These are phyloP conservation scores for Crypturellus tataupa DNA, from an alignment of 2,797 vertebrate species.

Conservation along the genomic window DNA sequence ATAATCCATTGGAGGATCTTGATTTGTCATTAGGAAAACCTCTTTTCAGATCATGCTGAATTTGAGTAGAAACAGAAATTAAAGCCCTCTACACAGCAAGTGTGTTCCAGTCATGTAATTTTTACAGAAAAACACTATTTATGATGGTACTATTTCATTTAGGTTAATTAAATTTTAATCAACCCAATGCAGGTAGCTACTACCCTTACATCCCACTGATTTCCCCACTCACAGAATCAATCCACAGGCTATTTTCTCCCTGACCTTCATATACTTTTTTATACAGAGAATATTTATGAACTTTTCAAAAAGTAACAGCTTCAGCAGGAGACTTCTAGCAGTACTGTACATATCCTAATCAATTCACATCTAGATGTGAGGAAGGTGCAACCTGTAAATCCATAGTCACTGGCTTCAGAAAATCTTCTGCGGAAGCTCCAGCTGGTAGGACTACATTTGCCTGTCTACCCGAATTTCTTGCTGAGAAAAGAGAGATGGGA, in stretches of 20 bases:
- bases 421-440: background rate
- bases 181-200: background rate
- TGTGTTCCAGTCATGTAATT: background rate
- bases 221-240: background rate
- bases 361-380: background rate
- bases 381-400: background rate
- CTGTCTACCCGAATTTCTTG: background rate
- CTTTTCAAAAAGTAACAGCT: background rate
- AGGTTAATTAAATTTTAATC: background rate
- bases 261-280: background rate
- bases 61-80: background rate
- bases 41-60: background rate
- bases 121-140: background rate
- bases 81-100: background rate
- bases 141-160: background rate
- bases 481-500: background rate
- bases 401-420: background rate
- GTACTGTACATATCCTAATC: background rate
- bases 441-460: too few relatives aligned
- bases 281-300: too few relatives aligned
- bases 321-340: rapidly evolving
- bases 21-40: background rate
- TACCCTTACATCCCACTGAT: background rate
- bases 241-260: background rate
- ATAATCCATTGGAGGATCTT: background rate